Base-by-base conservation (phyloP, 2,113 vertebrate species). In the Gambusia affinis region DNA sequence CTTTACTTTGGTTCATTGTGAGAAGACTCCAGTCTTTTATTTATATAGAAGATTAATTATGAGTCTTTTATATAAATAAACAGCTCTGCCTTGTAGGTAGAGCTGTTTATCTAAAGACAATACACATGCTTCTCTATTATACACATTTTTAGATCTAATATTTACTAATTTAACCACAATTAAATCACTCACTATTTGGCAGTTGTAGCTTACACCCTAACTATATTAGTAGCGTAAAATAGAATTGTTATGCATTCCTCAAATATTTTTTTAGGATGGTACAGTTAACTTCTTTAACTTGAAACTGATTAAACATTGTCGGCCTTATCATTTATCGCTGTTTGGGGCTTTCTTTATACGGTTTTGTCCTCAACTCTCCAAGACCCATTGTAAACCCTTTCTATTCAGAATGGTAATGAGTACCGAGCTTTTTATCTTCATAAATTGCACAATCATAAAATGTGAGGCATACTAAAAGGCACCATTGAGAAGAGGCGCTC, bases 401-500 rank as follows among this genome's bases (percentile, higher is more conserved):
- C 81, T 72, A 67, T 86, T 88, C 77, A 86, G 33, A 29, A 33
- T 61, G 57, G 24, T 64, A 79, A 89, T 83, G 30, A 22, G 30
- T 29, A 10, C 37, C 14, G 12, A 17, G 27, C 72, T 28, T 84
- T 84, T 75, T 88, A 70, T 86, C 60, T 85, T 73, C 75, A 79
- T 67, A 78, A 85, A 44, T 85, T 89, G 65, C 72, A 70, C 31
- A 33, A 33, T 61, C 28, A 39, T 84, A 87, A 85, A 54, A 76
- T 62, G 27, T 67, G 57, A 24, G 69, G 62, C 67, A 60, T 68
- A 79, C 15, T 17, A 22, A 72, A 75, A 47, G 7, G 51, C 39
- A 54, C 5, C 60, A 35, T 4, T 14, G 51, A 72, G 78, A 51
- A 29, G 78, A 76, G 75, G 39, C 61, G 60, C 51, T 12, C 63